Evolutionary conservation across 1,140 invertebrate species (phyloP).

Genomic region (Monochamus saltuarius): DNA sequence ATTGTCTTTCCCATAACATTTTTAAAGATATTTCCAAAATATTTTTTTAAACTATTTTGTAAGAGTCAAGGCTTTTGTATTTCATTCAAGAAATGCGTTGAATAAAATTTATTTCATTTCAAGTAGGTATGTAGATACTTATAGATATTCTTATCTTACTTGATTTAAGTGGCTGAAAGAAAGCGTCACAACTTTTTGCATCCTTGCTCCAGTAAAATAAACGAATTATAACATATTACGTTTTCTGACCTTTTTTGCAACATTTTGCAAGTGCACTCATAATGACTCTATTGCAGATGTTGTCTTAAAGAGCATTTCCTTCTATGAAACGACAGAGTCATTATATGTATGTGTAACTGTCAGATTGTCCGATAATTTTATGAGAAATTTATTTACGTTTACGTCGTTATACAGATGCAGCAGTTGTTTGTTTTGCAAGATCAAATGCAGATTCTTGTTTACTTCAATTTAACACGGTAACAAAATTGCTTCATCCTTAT

Average conservation of each 20-base stretch:
- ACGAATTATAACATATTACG: conserved; percentile 9
- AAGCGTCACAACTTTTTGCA: neutral
- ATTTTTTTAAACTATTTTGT: too few relatives aligned
- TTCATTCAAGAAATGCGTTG: too few relatives aligned
- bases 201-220: conserved; percentile 11
- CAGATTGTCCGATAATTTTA: conserved; percentile 5
- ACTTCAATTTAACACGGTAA: too few relatives aligned
- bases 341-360: neutral
- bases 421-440: conserved; percentile 1
- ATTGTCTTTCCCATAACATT: too few relatives aligned
- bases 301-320: conserved; percentile 15
- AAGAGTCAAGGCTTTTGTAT: too few relatives aligned
- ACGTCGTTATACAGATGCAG: neutral
- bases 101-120: too few relatives aligned
- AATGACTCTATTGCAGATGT: conserved; percentile 26
- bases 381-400: conserved; percentile 4
- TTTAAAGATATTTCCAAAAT: too few relatives aligned
- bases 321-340: conserved; percentile 15
- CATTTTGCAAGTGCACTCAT: conserved; percentile 18
- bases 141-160: too few relatives aligned
- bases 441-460: too few relatives aligned
- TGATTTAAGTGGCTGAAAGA: too few relatives aligned
- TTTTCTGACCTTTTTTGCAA: conserved; percentile 14
- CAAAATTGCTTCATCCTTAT: too few relatives aligned
- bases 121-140: too few relatives aligned